phyloP scores from a whole-genome alignment of 2,888 invertebrate genomes.

The Cephus pygmeus region DNA sequence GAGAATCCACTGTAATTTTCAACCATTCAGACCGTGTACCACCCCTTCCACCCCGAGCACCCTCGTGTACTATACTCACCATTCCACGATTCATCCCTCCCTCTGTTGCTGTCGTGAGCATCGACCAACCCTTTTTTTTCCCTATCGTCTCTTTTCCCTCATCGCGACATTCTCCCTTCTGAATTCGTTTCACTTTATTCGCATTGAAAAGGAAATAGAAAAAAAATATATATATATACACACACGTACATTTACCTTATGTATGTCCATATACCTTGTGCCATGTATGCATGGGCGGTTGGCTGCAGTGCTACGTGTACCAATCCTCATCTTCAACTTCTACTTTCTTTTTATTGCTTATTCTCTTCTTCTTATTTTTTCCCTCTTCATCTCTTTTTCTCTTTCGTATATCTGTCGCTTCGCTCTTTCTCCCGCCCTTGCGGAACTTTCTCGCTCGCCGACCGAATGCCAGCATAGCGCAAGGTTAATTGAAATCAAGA shows the following conservation, averaged over 20 bases:
- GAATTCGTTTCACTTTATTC: neutral
- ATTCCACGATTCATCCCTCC: neutral
- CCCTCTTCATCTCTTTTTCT: conserved; percentile 16
- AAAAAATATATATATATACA: neutral
- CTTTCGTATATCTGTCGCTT: conserved; percentile 8
- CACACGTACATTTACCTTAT: too few species aligned
- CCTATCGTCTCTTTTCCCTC: neutral
- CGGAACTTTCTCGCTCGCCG: conserved; percentile 9
- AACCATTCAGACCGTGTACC: conserved; percentile 30
- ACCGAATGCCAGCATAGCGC: conserved; percentile 30
- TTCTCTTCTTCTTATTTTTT: neutral
- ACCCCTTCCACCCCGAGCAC: neutral
- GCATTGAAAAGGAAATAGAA: neutral
- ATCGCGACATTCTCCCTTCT: neutral
- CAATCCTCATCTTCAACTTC: neutral
- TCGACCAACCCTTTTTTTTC: neutral
- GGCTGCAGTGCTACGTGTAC: neutral
- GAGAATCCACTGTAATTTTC: conserved; percentile 42
- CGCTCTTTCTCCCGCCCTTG: conserved; percentile 6
- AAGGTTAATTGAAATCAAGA: conserved; percentile 41
- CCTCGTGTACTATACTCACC: neutral
- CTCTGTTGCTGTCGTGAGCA: neutral
- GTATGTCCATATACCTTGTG: neutral
- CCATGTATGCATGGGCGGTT: neutral
- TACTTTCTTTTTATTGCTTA: neutral